Evolutionary conservation across 2,113 vertebrate species (phyloP), one percentile per base, ranked within the genome.

Genomic region (Cygnus atratus): DNA sequence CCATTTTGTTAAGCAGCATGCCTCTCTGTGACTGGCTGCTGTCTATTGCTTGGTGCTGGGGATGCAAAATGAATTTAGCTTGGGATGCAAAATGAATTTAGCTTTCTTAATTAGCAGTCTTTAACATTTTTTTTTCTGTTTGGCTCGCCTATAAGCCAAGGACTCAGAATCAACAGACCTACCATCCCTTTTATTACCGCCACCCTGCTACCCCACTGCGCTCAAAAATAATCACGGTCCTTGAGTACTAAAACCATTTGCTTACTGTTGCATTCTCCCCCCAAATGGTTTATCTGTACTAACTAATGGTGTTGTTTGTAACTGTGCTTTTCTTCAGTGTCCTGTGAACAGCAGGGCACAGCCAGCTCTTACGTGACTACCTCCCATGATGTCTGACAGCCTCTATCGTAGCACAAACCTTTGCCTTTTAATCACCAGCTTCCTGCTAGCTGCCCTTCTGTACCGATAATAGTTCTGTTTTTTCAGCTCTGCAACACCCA

Each of bases 1-100:
- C 39, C 1, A 3, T 37, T 21, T 24, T 20, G 12, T 37, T 21
- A 7, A 6, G 9, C 11, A 3, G 8, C 18, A 1, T 7, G 2
- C 63, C 13, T 41, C 44, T 3, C 44, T 4, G 37, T 4, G 26
- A 13, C 3, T 8, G 57, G 58, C 66, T 43, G 21, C 3, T 43
- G 8, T 72, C 29, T n/a, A 1, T 24, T 13, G 12, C 28, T 20
- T 17, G 9, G 9, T 13, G 3, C 55, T n/a, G 46, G 46, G 46
- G 20, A 48, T 41, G 11, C 26, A 65, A 41, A 29, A 12, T 41
- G 16, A 39, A 41, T 41, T 65, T 65, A 41, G 62, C 37, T 29
- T 63, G 43, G 43, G 17, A 44, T 39, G 10, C 37, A 63, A 39
- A 28, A 11, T 63, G 14, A 37, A 41, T 41, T 63, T 63, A 39